Percentiles rank a stretch among this genome's conserved stretches.
Conservation (phyloP, 2,797 vertebrate species). For the Mus spretus region DNA sequence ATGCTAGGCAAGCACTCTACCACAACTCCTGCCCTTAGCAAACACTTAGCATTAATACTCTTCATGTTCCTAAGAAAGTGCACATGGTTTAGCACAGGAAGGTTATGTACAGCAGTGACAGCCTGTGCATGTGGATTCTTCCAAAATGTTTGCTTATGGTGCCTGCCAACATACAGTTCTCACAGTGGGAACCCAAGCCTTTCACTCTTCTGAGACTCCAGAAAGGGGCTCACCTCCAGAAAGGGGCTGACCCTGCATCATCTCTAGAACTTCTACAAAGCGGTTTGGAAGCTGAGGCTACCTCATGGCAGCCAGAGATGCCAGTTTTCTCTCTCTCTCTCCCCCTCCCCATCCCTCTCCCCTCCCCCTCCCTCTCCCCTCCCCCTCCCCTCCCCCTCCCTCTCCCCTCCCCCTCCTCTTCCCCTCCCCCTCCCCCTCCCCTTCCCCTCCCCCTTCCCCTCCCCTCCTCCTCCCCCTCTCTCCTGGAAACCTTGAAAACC, state of each 20-base stretch:
- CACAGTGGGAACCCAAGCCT: rapidly evolving
- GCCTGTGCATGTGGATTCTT: rapidly evolving
- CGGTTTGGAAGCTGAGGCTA: rapidly evolving
- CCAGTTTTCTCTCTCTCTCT: background rate
- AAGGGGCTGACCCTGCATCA: background rate
- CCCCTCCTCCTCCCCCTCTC: too few species aligned
- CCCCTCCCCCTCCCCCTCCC: too few species aligned
- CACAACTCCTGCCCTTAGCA: background rate
- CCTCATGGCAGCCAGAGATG: rapidly evolving
- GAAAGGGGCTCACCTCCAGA: background rate
- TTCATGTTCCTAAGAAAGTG: background rate
- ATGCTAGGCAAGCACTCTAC: background rate
- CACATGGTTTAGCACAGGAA: background rate
- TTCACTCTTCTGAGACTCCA: too few species aligned
- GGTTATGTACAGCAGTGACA: background rate
- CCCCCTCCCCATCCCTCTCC: too few species aligned
- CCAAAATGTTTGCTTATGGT: rapidly evolving
- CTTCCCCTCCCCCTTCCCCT: too few species aligned
- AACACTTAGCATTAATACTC: background rate
- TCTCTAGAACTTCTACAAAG: background rate
- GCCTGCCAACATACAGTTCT: background rate
- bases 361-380: too few species aligned
- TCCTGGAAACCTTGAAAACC: background rate
- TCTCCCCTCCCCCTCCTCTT: too few species aligned
- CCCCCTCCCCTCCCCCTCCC: too few species aligned